phyloP scores from a whole-genome alignment of 2,113 vertebrate species.

The Oncorhynchus tshawytscha region DNA sequence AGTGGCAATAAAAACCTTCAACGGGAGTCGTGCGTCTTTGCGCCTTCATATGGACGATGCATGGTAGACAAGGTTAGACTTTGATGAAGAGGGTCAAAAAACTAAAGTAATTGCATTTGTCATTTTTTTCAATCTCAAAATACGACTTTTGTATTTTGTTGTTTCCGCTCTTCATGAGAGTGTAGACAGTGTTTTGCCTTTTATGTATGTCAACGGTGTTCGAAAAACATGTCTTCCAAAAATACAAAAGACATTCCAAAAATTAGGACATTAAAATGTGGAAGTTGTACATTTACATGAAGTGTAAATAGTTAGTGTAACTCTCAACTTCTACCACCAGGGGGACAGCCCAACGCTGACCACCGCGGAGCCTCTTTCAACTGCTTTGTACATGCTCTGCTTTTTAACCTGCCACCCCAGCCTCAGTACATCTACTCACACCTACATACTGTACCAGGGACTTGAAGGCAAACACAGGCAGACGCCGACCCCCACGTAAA shows the following conservation, averaged over 20 bases:
- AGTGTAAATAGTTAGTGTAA: not conserved
- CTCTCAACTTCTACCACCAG: not conserved
- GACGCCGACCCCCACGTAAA: not conserved
- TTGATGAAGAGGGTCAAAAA: no score
- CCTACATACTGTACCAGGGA: not conserved
- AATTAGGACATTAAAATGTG: no score
- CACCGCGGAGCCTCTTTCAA: not conserved
- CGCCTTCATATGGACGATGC: no score
- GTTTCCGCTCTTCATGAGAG: no score
- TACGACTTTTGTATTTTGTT: not conserved
- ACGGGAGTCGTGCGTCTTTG: constrained; percentile 5
- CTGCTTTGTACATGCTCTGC: no score
- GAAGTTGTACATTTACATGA: no score
- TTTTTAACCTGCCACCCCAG: not conserved
- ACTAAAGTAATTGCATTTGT: no score
- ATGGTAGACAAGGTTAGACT: no score
- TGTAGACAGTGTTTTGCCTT: no score
- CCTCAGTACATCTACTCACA: not conserved
- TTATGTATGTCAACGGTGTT: no score
- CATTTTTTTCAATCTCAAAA: not conserved
- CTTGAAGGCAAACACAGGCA: not conserved
- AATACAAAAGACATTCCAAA: no score
- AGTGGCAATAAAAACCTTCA: constrained; percentile 61
- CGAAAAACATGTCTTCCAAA: no score
- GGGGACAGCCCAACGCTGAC: not conserved